Evolutionary conservation across 2,797 vertebrate genomes (phyloP), one percentile per base, ranked within the genome.

Genomic region (Clarias laeviceps): DNA sequence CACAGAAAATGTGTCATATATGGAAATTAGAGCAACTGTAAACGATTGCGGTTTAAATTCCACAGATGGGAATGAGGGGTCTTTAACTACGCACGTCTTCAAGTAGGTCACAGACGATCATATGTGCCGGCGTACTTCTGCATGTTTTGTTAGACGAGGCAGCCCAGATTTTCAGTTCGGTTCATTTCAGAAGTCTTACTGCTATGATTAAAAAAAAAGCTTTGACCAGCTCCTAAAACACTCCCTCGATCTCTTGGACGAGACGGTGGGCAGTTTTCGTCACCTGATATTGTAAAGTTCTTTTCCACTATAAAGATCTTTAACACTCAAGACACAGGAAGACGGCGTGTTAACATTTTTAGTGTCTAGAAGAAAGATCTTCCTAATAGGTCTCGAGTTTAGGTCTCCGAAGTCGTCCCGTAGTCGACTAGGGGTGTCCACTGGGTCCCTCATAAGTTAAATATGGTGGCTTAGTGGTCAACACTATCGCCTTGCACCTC

Each of bases 11-110:
- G 78, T 80, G 37, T 80, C 37, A 12, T 80, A 18, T 27, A 64
- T 65, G 59, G 37, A 80, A 80, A 80, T 80, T 37, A 65, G 62
- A 65, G 62, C 61, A 65, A 80, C 78, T 80, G 78, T 65, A 65
- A 80, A 65, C 50, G 78, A 80, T 61, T 29, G 20, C 20, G 62
- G 78, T 45, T 80, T 20, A 50, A 80, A 50, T 65, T 80, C 37
- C 78, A 65, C 61, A 50, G 78, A 65, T 45, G 61, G 78, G 37
- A 80, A 65, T 50, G 61, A 80, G 62, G 66, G 77, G 59, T 65
- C 37, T 65, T 80, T 80, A 80, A 80, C 62, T 29, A 65, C 5
- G 61, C 62, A 50, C 45, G 78, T 5, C 78, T 65, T 50, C 17
- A 80, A 80, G 61, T 80, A 65, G 78, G 78, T 65, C 78, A 65